Conservation (phyloP, 64 coral and sea anemone genomes). For the Trachythela sp. region DNA sequence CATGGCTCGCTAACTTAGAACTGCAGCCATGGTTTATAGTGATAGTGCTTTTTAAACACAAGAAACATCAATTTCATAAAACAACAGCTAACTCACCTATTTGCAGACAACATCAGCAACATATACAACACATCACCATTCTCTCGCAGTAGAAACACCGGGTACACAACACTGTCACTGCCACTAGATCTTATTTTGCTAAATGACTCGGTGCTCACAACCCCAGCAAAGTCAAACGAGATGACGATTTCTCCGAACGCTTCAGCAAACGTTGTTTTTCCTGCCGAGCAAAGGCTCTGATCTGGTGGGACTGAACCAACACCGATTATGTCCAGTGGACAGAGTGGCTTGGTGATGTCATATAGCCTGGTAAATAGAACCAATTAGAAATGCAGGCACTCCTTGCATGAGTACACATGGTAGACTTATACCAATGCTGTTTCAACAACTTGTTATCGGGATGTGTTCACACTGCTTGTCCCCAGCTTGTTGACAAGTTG, state of each 20-base stretch:
- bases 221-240: constrained; percentile 88
- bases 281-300: neutral
- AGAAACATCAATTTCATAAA: neutral
- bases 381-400: too few species aligned
- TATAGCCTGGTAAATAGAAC: constrained; percentile 55
- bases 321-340: constrained; percentile 60
- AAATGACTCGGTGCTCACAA: neutral
- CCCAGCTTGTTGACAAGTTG: too few species aligned
- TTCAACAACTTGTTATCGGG: too few species aligned
- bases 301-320: constrained; percentile 40
- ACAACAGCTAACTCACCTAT: constrained; percentile 30
- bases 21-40: too few species aligned
- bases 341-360: constrained; percentile 70
- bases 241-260: constrained; percentile 79
- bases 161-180: constrained; percentile 50
- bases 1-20: too few species aligned
- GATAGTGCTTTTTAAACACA: too few species aligned
- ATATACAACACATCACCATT: constrained; percentile 96
- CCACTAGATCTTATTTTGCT: neutral
- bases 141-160: constrained; percentile 80
- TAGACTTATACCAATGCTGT: too few species aligned
- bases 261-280: constrained; percentile 64
- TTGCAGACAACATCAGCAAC: constrained; percentile 46
- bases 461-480: too few species aligned
- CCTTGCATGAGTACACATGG: too few species aligned